Conservation (phyloP, 1,140 invertebrate species). For the Diorhabda elongata region DNA sequence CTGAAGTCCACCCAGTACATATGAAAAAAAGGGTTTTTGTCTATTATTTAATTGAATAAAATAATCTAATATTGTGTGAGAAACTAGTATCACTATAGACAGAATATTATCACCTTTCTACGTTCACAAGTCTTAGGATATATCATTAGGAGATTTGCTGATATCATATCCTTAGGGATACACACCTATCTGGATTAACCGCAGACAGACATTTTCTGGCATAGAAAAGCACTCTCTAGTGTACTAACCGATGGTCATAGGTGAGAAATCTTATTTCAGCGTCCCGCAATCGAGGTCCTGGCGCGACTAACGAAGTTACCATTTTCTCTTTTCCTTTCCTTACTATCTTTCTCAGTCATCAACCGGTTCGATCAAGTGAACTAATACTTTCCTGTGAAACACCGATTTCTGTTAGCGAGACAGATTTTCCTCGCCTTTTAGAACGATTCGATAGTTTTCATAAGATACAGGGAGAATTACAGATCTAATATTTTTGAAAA, state of each 20-base stretch:
- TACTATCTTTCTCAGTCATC: slow-evolving; percentile 11
- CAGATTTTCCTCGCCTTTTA: too few relatives aligned
- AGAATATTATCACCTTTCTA: too few relatives aligned
- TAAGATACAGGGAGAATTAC: too few relatives aligned
- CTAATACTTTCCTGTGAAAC: background rate
- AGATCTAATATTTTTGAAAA: too few relatives aligned
- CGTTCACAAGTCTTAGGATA: background rate
- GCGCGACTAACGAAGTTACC: slow-evolving; percentile 36
- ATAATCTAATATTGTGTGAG: too few relatives aligned
- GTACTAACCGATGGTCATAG: slow-evolving; percentile 30
- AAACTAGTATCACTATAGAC: too few relatives aligned
- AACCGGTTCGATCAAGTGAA: slow-evolving; percentile 14
- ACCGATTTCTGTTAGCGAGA: too few relatives aligned
- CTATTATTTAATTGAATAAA: too few relatives aligned
- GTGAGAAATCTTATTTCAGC: slow-evolving; percentile 37
- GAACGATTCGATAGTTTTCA: too few relatives aligned
- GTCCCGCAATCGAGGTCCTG: slow-evolving; percentile 31
- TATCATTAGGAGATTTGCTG: slow-evolving; percentile 13
- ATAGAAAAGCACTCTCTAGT: slow-evolving; percentile 20
- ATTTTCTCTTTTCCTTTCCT: slow-evolving; percentile 14
- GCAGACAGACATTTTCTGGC: slow-evolving; percentile 16
- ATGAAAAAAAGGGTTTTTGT: too few relatives aligned
- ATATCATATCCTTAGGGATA: slow-evolving; percentile 30
- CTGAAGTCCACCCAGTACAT: too few relatives aligned
- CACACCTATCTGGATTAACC: background rate